Evolutionary conservation across 2,113 vertebrate genomes (phyloP), one percentile per base, ranked within the genome.

Genomic region (Microcebus jonahi): DNA sequence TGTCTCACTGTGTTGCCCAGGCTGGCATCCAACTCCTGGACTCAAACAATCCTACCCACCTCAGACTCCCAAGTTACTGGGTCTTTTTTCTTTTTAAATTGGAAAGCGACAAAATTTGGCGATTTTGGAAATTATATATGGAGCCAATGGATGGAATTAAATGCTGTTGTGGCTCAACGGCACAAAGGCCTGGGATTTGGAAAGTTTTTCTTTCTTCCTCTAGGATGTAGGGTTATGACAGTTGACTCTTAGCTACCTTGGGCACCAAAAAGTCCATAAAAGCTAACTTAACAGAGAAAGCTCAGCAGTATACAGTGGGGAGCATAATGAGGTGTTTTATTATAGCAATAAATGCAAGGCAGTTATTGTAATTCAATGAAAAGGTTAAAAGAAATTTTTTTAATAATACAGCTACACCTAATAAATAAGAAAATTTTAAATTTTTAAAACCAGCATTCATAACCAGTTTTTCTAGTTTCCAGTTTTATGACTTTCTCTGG

Each of bases 401-500:
- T 59, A 75, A 53, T 85, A 82, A 88, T 50, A 91, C 10, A 83
- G 53, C 50, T 61, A 87, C 3, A 45, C n/a, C 81, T 48, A 67
- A 81, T 55, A 86, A 53, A 83, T 59, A 36, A 94, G 61, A 83
- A 93, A 67, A 42, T 8, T 85, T 91, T 67, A 42, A 48, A 73
- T 86, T 87, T 82, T 89, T 59, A 53, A 95, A 97, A 91, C 63
- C 48, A 81, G 57, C 63, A 94, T 68, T 85, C 42, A 53, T 42
- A 88, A 77, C 15, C 36, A 57, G 34, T 39, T 77, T 96, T 96
- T 84, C 83, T 20, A 90, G 45, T 88, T 96, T 88, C 77, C 14
- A 93, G 31, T 80, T 94, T 82, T 65, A 85, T 39, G 25, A 45
- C 61, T 95, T 96, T 67, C 63, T 90, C 88, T 95, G 91, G 45